A percentile compares a stretch with the other conserved stretches of the same genome.
phyloP scores from a whole-genome alignment of 2,113 vertebrate species.

The Hepsetus odoe region DNA sequence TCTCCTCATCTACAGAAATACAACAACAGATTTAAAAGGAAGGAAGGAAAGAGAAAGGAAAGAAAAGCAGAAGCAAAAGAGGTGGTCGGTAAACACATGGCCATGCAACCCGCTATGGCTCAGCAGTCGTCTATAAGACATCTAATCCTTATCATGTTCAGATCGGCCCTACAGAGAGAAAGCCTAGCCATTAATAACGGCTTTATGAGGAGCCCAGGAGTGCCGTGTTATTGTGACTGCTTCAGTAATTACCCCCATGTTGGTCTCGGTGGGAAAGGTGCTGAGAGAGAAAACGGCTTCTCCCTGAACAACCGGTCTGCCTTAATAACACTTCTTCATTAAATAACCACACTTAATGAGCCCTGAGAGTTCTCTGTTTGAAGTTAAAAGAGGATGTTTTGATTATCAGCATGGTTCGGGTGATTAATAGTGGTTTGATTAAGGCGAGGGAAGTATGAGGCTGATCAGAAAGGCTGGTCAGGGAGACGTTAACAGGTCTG shows the following conservation, averaged over 20 bases:
- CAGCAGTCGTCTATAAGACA: slow-evolving; percentile 4
- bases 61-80: not conserved
- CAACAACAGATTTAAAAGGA: not conserved
- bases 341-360: slow-evolving; percentile 3
- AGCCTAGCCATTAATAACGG: not conserved
- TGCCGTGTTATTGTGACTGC: not conserved
- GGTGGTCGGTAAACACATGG: not conserved
- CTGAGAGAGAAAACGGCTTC: not conserved
- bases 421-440: slow-evolving; percentile 9
- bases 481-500: not conserved
- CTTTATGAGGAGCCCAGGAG: not conserved
- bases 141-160: slow-evolving; percentile 4
- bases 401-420: not conserved
- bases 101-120: not conserved
- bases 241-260: slow-evolving; percentile 4
- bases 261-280: slow-evolving; percentile 13
- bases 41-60: not conserved
- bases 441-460: not conserved
- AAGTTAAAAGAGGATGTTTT: not conserved
- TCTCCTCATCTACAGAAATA: not conserved
- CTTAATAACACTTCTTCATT: slow-evolving; percentile 10
- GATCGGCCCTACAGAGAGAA: not conserved
- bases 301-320: not conserved
- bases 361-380: slow-evolving; percentile 5
- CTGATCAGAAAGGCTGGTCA: not conserved